Conservation (phyloP, 2,888 invertebrate genomes). For the Entomobrya multifasciata region DNA sequence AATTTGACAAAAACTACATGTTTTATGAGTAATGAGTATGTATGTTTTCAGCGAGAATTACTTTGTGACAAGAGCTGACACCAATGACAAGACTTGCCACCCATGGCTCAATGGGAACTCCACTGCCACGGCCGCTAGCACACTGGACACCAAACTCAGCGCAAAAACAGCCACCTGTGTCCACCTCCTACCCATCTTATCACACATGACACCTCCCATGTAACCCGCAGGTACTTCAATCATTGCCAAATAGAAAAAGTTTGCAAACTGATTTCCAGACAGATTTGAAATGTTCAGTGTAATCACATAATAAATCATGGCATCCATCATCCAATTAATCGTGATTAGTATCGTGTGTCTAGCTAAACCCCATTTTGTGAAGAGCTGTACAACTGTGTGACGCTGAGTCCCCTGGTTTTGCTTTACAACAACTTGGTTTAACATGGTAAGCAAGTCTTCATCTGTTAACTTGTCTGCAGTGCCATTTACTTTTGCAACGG, state of each 20-base stretch:
- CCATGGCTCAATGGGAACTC: conserved; percentile 21
- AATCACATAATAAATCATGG: conserved; percentile 72
- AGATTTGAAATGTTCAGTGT: conserved; percentile 75
- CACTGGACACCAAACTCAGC: conserved; percentile 61
- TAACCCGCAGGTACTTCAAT: conserved; percentile 77
- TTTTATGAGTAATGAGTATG: background rate
- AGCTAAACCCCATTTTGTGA: conserved; percentile 71
- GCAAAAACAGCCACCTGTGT: conserved; percentile 80
- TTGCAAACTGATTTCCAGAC: conserved; percentile 75
- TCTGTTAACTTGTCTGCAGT: conserved; percentile 62
- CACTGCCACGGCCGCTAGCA: conserved; percentile 71
- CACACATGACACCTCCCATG: conserved; percentile 82
- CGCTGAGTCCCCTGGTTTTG: conserved; percentile 63
- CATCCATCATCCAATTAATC: conserved; percentile 74
- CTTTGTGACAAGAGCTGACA: conserved; percentile 69
- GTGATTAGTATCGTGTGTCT: conserved; percentile 75
- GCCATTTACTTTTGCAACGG: conserved; percentile 67
- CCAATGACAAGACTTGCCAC: conserved; percentile 47
- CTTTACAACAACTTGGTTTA: conserved; percentile 68
- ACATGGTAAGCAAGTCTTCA: conserved; percentile 51
- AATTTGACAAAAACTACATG: no score
- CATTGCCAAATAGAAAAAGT: conserved; percentile 75
- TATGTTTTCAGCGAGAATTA: conserved; percentile 39
- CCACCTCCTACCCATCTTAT: conserved; percentile 83
- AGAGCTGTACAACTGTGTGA: conserved; percentile 70